Conservation (phyloP, 1,140 invertebrate species). For the Eufriesea mexicana region DNA sequence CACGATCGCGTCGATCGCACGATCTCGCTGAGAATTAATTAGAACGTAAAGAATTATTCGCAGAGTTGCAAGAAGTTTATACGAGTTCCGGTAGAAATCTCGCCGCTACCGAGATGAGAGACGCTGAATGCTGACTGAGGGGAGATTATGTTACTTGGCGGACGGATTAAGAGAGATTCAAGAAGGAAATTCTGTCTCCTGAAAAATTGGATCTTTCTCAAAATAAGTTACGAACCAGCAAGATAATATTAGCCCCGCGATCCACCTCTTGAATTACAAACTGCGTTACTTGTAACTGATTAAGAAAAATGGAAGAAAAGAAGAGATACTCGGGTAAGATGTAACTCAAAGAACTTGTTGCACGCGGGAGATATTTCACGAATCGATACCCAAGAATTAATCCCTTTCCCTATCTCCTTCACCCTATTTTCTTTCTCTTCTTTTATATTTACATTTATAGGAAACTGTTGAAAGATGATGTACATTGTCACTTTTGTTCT, state of each 20-base stretch:
- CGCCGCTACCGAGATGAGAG: not conserved
- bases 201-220: not conserved
- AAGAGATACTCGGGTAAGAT: too few relatives aligned
- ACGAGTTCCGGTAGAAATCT: not conserved
- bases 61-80: not conserved
- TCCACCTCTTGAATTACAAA: not conserved
- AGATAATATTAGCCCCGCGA: not conserved
- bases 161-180: constrained; percentile 9
- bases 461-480: too few relatives aligned
- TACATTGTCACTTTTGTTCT: too few relatives aligned
- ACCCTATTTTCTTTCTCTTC: not conserved
- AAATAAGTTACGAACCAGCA: not conserved
- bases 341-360: not conserved
- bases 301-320: not conserved
- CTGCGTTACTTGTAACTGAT: not conserved
- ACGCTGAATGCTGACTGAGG: not conserved
- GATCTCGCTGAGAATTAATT: constrained; percentile 22
- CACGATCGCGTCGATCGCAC: too few relatives aligned
- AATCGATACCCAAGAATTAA: not conserved
- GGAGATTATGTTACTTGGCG: not conserved
- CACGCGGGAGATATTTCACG: not conserved
- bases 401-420: not conserved
- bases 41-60: not conserved
- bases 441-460: too few relatives aligned
- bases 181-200: not conserved